phyloP scores from a whole-genome alignment of 2,113 vertebrate species.

The Vidua macroura region DNA sequence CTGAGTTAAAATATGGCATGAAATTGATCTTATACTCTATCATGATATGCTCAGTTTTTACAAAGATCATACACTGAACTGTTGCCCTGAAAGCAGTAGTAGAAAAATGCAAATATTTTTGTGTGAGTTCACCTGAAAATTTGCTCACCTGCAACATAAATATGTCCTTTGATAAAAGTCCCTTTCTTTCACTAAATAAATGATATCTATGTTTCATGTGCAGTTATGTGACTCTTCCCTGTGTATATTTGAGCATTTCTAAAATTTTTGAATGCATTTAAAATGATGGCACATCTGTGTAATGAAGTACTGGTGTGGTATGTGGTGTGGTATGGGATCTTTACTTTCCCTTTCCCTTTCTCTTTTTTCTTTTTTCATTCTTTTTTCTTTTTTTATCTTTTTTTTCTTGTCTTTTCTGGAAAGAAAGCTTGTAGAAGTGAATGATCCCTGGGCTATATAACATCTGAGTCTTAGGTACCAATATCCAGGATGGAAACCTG shows the following conservation, averaged over 20 bases:
- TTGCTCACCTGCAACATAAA: background rate
- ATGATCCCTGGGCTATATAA: background rate
- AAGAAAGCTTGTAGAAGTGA: background rate
- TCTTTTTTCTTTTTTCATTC: no score
- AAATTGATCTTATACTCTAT: background rate
- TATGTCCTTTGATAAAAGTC: background rate
- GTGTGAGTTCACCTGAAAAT: background rate
- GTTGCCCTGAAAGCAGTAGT: background rate
- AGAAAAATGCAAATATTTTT: background rate
- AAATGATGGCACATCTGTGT: background rate
- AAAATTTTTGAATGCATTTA: background rate
- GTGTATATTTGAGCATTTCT: background rate
- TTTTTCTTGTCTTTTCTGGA: no score
- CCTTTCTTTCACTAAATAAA: background rate
- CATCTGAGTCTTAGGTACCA: background rate
- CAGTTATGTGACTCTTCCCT: background rate
- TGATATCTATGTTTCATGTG: background rate
- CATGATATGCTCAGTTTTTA: background rate
- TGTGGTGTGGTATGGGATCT: no score
- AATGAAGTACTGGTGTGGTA: background rate
- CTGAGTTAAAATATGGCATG: background rate
- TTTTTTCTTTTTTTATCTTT: no score
- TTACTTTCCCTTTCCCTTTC: accelerated
- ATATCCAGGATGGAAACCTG: background rate
- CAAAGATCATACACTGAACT: background rate